phyloP scores from a whole-genome alignment of 2,797 vertebrate species.

The Anisognathus igniventris region DNA sequence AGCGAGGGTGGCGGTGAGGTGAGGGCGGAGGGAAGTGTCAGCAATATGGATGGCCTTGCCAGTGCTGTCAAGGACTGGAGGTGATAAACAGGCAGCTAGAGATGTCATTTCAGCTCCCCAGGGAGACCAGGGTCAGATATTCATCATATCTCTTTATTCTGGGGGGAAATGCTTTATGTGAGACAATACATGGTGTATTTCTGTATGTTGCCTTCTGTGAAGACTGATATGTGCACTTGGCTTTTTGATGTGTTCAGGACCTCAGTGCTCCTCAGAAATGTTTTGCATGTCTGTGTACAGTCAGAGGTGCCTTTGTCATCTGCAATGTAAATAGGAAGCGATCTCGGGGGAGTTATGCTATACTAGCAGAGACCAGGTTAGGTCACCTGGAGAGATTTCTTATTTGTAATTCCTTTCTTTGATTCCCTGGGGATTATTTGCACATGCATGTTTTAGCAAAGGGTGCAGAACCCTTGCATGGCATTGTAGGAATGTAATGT shows the following conservation, averaged over 20 bases:
- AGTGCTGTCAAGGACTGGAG: slow-evolving; percentile 40
- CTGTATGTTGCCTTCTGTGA: not conserved
- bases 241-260: not conserved
- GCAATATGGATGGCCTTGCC: slow-evolving; percentile 37
- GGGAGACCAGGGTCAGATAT: not conserved
- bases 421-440: not conserved
- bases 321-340: not conserved
- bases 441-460: fast-evolving
- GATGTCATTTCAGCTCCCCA: not conserved
- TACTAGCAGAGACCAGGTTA: not conserved
- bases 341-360: not conserved
- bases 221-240: not conserved
- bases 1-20: not conserved
- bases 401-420: not conserved
- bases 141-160: not conserved
- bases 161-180: not conserved
- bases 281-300: not conserved
- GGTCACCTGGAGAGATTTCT: not conserved
- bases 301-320: not conserved
- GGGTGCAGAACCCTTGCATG: not conserved
- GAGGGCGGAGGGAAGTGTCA: not conserved
- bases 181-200: not conserved
- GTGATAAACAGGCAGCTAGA: slow-evolving; percentile 24
- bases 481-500: not conserved
- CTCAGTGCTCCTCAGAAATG: not conserved